Conservation (phyloP, 2,797 vertebrate genomes). For the Cuniculus paca region DNA sequence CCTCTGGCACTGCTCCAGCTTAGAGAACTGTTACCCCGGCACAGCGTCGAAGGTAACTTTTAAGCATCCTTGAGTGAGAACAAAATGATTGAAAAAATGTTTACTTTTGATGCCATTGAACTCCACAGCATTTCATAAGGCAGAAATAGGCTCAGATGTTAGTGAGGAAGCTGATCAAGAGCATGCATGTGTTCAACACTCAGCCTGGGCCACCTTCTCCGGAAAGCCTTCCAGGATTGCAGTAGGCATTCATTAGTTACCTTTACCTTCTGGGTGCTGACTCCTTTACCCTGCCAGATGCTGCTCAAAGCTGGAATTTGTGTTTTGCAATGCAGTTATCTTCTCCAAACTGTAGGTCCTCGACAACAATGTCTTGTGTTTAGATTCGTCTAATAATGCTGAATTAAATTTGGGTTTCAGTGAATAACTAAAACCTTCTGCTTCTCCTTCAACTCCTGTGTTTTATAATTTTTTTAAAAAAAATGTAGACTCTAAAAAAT, state of each 20-base stretch:
- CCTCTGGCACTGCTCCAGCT: no score
- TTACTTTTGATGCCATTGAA: slow-evolving; percentile 1
- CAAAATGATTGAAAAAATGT: neutral
- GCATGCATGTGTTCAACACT: neutral
- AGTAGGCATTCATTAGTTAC: neutral
- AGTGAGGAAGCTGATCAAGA: neutral
- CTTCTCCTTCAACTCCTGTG: neutral
- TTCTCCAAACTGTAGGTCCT: neutral
- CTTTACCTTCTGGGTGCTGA: neutral
- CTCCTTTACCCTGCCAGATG: neutral
- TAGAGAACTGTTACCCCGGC: neutral
- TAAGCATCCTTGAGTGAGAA: neutral
- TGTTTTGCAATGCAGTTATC: neutral
- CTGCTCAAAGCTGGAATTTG: neutral
- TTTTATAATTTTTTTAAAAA: slow-evolving; percentile 27
- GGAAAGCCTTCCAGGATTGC: neutral
- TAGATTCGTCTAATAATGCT: neutral
- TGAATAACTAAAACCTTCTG: neutral
- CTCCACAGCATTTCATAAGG: neutral
- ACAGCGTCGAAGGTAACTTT: neutral
- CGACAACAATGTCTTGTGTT: neutral
- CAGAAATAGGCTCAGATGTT: neutral
- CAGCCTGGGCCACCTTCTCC: neutral
- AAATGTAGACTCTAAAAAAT: slow-evolving; percentile 35
- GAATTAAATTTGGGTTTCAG: neutral